Percentiles rank a stretch among this genome's conserved stretches.
These are phyloP conservation scores for Phoxinus dragarum DNA, from an alignment of 2,797 vertebrate species.

Conservation along the genomic window DNA sequence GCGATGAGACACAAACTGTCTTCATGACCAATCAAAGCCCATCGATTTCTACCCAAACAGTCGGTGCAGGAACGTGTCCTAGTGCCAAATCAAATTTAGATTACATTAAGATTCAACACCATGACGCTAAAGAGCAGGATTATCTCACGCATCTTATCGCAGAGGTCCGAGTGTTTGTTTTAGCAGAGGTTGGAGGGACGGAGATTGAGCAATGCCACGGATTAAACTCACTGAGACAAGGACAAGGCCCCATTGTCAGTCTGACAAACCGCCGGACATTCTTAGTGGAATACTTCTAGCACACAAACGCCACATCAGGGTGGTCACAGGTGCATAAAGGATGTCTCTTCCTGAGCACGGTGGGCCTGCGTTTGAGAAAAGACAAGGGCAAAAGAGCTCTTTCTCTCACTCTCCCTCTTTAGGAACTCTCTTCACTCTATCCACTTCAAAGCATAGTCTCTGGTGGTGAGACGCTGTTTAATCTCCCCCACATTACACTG, in stretches of 20 bases:
- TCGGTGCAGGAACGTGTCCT: constrained; percentile 2
- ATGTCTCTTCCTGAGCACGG: constrained; percentile 6
- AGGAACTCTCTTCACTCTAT: constrained; percentile 36
- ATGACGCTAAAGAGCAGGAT: constrained; percentile 8
- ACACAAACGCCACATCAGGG: background rate
- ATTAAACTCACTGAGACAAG: constrained; percentile 27
- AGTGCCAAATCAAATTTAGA: constrained; percentile 55
- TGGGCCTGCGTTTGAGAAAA: constrained; percentile 17
- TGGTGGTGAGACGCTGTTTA: constrained; percentile 66
- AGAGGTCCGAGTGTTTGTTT: constrained; percentile 27
- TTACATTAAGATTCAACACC: constrained; percentile 58
- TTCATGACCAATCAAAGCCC: constrained; percentile 57
- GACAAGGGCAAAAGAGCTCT: constrained; percentile 42
- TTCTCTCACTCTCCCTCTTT: constrained; percentile 27
- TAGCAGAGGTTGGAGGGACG: background rate
- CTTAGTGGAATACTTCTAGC: constrained; percentile 1
- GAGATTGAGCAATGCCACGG: background rate
- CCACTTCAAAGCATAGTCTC: constrained; percentile 60
- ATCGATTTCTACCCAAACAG: constrained; percentile 17
- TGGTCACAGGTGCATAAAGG: constrained; percentile 26
- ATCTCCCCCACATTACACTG: constrained; percentile 75
- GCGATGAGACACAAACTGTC: constrained; percentile 60
- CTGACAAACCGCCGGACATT: background rate
- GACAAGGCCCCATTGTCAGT: constrained; percentile 21
- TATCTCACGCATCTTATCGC: constrained; percentile 51